These are phyloP conservation scores for Umimayanthus kanabou DNA, from an alignment of 92 coral and sea anemone species.

Conservation along the genomic window DNA sequence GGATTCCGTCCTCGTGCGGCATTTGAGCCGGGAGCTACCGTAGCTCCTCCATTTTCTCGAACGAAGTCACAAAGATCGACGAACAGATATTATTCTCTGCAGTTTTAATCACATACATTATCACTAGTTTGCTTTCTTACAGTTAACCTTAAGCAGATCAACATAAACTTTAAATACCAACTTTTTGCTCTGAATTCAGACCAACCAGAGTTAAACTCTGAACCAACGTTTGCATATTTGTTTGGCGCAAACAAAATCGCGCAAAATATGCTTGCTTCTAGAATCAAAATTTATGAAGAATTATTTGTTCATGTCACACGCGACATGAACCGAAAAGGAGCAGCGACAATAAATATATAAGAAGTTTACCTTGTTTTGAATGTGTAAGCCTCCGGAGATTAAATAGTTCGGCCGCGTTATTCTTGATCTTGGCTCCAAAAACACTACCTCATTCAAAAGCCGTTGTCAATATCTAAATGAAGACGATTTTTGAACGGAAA, in stretches of 20 bases:
- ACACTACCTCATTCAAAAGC: neutral
- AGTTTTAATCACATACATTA: neutral
- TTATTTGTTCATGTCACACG: neutral
- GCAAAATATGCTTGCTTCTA: neutral
- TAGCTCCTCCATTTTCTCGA: too few species aligned
- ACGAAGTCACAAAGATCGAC: neutral
- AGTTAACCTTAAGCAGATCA: neutral
- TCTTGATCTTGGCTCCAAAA: neutral
- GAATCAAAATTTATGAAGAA: too few species aligned
- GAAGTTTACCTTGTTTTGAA: neutral
- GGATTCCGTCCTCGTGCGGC: neutral
- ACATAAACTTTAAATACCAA: neutral
- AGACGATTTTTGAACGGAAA: neutral
- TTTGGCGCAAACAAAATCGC: too few species aligned
- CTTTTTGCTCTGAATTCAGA: neutral
- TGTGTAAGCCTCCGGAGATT: neutral
- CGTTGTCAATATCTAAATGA: neutral
- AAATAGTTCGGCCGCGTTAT: neutral
- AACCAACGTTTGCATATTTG: neutral
- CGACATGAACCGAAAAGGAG: neutral
- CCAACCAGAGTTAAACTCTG: neutral
- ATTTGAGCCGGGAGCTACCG: neutral
- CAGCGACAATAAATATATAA: neutral
- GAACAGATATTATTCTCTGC: neutral
- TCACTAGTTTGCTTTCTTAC: neutral